Evolutionary conservation across 2,888 invertebrate species (phyloP).

Genomic region (Erebia ligea): DNA sequence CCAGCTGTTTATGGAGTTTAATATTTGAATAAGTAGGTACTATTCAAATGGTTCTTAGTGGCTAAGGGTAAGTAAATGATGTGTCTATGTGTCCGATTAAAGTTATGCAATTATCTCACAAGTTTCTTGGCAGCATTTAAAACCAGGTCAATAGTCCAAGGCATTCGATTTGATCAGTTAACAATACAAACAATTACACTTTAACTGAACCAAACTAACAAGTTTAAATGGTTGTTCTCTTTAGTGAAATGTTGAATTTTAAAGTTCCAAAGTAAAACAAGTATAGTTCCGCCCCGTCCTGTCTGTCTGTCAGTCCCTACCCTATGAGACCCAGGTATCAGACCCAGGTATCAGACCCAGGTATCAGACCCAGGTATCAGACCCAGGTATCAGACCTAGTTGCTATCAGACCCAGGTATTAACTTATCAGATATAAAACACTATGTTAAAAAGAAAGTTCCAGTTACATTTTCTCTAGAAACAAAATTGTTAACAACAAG

Average conservation of each 20-base stretch:
- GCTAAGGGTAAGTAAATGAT: neutral
- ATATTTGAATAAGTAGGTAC: neutral
- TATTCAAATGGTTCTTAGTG: neutral
- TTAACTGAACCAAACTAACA: neutral
- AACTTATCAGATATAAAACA: no score
- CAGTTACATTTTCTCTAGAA: neutral
- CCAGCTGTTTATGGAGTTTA: no score
- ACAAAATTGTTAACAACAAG: neutral
- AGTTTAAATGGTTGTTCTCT: neutral
- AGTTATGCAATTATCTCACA: slow-evolving; percentile 1
- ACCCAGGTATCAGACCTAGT: no score
- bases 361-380: no score
- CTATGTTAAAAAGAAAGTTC: neutral
- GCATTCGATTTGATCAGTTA: neutral
- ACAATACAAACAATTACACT: neutral
- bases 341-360: no score
- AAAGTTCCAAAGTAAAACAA: no score
- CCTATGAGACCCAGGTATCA: no score
- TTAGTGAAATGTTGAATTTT: neutral
- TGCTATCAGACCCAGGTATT: no score
- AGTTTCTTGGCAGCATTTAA: neutral
- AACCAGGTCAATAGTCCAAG: slow-evolving; percentile 15
- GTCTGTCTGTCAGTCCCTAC: no score
- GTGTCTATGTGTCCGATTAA: neutral
- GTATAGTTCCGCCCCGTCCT: no score